Evolutionary conservation across 1,140 invertebrate genomes (phyloP), one percentile per base, ranked within the genome.

Genomic region (Cylas formicarius): DNA sequence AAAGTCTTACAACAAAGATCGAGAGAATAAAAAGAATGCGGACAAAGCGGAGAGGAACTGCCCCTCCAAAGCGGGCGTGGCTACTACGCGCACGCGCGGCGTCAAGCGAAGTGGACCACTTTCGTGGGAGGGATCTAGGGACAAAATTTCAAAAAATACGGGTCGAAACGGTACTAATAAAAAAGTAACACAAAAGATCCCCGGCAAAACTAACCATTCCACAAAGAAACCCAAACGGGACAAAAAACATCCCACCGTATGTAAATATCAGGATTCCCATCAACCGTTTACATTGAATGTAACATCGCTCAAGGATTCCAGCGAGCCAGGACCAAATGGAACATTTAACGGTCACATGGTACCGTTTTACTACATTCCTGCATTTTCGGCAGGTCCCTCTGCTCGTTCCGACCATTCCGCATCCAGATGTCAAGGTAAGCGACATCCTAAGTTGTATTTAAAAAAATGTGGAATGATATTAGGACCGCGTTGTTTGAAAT

Each of bases 361-460:
- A 48, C 77, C 76, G 13, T 60, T 81, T 14, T 81, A 78, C 53
- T 80, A 78, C 43, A 68, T 81, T 31, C 72, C 77, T 16, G 60
- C 71, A 5, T 14, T 45, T n/a, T n/a, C n/a, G n/a, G n/a, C n/a
- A n/a, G n/a, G n/a, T n/a, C n/a, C n/a, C n/a, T n/a, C n/a, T n/a
- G n/a, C n/a, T n/a, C n/a, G n/a, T n/a, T n/a, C n/a, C n/a, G 14
- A n/a, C 14, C 10, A 45, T n/a, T 8, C 7, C 33, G 17, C 33
- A 5, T 28, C 44, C 11, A 46, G 50, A 48, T 56, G 53, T 43
- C 53, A 58, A 56, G 45, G 53, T 58, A 43, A 38, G n/a, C n/a
- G n/a, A n/a, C n/a, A n/a, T n/a, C n/a, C n/a, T n/a, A n/a, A 14
- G 29, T 31, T 21, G 18, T 36, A 37, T 31, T 26, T 9, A 21